Conservation (phyloP, 2,797 vertebrate genomes). For the Synaphobranchus kaupii region DNA sequence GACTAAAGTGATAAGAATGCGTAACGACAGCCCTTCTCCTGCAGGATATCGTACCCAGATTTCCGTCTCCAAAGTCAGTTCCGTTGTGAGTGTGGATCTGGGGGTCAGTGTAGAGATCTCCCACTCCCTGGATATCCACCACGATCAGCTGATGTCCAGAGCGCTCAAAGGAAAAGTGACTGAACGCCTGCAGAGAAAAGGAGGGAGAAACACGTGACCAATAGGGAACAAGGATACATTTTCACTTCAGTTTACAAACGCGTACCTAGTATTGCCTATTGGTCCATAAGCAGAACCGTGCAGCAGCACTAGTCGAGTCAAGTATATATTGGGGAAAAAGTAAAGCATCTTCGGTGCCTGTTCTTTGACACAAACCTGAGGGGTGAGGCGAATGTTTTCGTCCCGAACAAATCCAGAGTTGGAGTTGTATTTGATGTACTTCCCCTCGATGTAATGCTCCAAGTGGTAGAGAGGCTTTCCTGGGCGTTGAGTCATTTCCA, state of each 20-base stretch:
- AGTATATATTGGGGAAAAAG: not conserved
- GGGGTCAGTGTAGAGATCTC: conserved; percentile 97
- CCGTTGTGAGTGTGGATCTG: conserved; percentile 95
- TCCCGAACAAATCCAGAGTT: conserved; percentile 97
- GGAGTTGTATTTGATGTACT: conserved; percentile 99
- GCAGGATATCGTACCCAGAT: conserved; percentile 81
- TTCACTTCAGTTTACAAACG: too few relatives aligned
- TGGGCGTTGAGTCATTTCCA: conserved; percentile 84
- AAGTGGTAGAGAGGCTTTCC: conserved; percentile 89
- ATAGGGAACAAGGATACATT: not conserved
- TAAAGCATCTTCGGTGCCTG: not conserved
- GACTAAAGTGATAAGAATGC: not conserved
- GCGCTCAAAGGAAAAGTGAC: conserved; percentile 95
- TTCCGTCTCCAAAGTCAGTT: conserved; percentile 95
- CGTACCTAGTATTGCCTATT: not conserved
- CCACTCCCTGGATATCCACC: conserved; percentile 97
- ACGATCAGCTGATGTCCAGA: conserved; percentile 96
- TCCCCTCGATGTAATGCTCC: conserved; percentile 98
- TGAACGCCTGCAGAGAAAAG: conserved; percentile 82
- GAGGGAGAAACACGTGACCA: not conserved
- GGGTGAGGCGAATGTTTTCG: conserved; percentile 92
- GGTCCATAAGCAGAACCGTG: not conserved
- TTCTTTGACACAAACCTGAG: conserved; percentile 77
- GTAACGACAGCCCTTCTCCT: not conserved
- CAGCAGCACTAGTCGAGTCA: not conserved